A percentile compares a stretch with the other conserved stretches of the same genome.
Conservation (phyloP, 2,888 invertebrate species). For the Myopa tessellatipennis region DNA sequence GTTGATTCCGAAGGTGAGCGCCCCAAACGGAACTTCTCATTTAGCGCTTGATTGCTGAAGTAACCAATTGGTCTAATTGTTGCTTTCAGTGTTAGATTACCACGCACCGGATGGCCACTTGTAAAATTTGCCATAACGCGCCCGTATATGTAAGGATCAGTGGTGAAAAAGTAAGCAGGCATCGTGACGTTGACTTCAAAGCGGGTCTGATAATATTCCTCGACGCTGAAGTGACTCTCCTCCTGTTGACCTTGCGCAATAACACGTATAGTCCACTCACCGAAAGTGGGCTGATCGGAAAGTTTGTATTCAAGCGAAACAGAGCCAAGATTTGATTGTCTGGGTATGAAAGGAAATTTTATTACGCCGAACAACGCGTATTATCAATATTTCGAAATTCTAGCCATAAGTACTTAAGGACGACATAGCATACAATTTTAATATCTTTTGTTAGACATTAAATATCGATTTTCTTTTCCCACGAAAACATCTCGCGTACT, state of each 20-base stretch:
- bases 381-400: not conserved
- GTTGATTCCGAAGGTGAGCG: constrained; percentile 58
- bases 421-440: too few relatives aligned
- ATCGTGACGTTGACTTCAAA: constrained; percentile 96
- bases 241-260: constrained; percentile 90
- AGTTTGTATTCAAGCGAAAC: constrained; percentile 92
- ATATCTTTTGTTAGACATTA: too few relatives aligned
- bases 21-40: constrained; percentile 70
- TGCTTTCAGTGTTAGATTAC: constrained; percentile 88
- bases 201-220: constrained; percentile 94
- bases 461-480: too few relatives aligned
- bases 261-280: constrained; percentile 91
- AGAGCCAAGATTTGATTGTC: constrained; percentile 90
- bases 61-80: constrained; percentile 78
- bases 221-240: constrained; percentile 86
- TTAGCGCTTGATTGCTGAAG: constrained; percentile 71
- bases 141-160: constrained; percentile 85
- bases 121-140: constrained; percentile 95
- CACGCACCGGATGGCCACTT: constrained; percentile 89
- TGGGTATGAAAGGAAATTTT: constrained; percentile 37
- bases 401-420: not conserved
- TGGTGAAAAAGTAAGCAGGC: constrained; percentile 93
- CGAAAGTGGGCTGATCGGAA: constrained; percentile 91
- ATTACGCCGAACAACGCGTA: too few relatives aligned
- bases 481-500: too few relatives aligned